A percentile compares a stretch with the other conserved stretches of the same genome.
phyloP scores from a whole-genome alignment of 2,888 invertebrate species.

The Stegophylla sp. region DNA sequence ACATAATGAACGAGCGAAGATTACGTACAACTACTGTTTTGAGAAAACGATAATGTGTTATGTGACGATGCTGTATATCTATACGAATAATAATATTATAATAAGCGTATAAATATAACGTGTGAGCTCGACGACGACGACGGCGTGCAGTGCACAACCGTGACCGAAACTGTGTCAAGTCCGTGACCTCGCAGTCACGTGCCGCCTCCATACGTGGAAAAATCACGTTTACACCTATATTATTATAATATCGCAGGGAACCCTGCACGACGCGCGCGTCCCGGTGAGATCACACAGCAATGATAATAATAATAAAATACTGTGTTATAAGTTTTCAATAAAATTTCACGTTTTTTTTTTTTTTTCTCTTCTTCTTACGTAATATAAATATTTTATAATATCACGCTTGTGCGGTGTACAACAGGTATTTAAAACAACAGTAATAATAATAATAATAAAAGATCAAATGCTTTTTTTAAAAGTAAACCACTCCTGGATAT shows the following conservation, averaged over 20 bases:
- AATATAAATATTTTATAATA: no score
- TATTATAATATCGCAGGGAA: neutral
- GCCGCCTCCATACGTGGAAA: conserved; percentile 8
- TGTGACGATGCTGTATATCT: neutral
- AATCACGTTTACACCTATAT: neutral
- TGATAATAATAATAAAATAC: no score
- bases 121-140: neutral
- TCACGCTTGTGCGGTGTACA: no score
- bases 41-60: neutral
- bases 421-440: no score
- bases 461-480: no score
- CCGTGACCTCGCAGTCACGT: conserved; percentile 28
- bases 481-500: no score
- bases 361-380: neutral
- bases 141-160: neutral
- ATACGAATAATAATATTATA: no score
- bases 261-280: conserved; percentile 8
- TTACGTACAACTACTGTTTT: neutral
- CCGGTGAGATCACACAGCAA: no score
- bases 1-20: neutral
- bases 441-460: no score
- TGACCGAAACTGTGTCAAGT: conserved; percentile 51
- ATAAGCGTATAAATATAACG: neutral
- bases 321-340: no score
- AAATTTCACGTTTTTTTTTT: neutral